Evolutionary conservation across 2,113 vertebrate genomes (phyloP).

Genomic region (Perca flavescens): DNA sequence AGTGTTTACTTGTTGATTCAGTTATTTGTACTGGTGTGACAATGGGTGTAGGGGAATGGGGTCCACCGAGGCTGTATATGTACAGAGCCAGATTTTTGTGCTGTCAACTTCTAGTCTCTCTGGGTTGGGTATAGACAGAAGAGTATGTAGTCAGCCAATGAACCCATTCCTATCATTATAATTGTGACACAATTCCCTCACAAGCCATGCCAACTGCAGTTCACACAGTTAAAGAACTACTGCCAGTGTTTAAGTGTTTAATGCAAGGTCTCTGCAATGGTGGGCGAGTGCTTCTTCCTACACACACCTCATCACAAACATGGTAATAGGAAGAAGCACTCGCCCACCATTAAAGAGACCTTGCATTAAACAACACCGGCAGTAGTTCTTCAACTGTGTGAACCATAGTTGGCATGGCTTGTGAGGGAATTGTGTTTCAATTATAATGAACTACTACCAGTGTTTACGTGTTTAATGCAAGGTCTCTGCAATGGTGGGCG

Average conservation of each 20-base stretch:
- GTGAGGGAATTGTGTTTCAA: too few species aligned
- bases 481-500: too few species aligned
- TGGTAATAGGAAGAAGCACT: too few species aligned
- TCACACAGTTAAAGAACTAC: background rate
- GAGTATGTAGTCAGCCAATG: conserved; percentile 12
- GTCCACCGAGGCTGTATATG: background rate
- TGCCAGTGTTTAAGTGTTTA: background rate
- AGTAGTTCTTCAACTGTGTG: too few species aligned
- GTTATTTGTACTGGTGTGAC: background rate
- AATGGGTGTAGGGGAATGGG: background rate
- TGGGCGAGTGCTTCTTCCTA: background rate
- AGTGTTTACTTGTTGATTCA: background rate
- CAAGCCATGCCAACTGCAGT: conserved; percentile 28
- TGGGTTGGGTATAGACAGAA: background rate
- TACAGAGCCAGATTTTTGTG: background rate
- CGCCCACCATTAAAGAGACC: background rate
- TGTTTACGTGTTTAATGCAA: too few species aligned
- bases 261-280: background rate
- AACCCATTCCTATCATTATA: background rate
- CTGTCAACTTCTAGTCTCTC: background rate
- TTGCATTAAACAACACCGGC: too few species aligned
- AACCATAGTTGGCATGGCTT: too few species aligned
- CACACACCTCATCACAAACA: too few species aligned
- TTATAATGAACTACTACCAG: too few species aligned
- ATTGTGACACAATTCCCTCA: conserved; percentile 15